These are phyloP conservation scores for Labeo rohita DNA, from an alignment of 2,113 vertebrate genomes.

Conservation along the genomic window DNA sequence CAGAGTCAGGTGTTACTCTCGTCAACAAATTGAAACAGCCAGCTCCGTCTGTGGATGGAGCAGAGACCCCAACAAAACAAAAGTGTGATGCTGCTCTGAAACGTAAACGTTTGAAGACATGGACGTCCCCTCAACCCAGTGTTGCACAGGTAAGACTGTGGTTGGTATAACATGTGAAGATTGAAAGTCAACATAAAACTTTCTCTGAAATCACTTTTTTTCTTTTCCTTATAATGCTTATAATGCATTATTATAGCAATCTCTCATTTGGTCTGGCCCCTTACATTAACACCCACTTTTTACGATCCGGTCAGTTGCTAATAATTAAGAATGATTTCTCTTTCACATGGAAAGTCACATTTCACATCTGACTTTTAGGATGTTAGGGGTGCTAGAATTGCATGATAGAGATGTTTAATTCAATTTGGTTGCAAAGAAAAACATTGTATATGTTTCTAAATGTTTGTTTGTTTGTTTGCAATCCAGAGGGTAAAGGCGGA, in stretches of 20 bases:
- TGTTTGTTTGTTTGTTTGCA: not conserved
- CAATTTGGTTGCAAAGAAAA: not conserved
- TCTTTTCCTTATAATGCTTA: not conserved
- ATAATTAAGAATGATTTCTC: not conserved
- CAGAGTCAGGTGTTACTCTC: conserved; percentile 33
- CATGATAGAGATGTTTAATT: not conserved
- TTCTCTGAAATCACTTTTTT: not conserved
- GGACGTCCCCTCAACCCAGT: conserved; percentile 30
- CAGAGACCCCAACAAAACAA: not conserved
- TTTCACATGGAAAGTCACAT: not conserved
- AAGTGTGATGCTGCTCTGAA: conserved; percentile 23
- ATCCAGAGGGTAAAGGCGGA: conserved; percentile 27
- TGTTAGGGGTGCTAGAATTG: not conserved
- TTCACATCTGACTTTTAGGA: not conserved
- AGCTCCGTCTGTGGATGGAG: not conserved
- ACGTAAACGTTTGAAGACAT: not conserved
- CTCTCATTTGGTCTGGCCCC: not conserved
- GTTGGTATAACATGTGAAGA: not conserved
- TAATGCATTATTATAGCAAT: not conserved
- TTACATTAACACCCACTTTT: not conserved
- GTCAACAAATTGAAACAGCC: conserved; percentile 32
- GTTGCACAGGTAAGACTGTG: conserved; percentile 48
- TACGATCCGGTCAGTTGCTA: not conserved
- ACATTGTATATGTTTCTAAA: not conserved
- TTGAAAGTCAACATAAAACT: not conserved